Evolutionary conservation across 1,140 invertebrate species (phyloP), one percentile per base, ranked within the genome.

Genomic region (Brachionus calyciflorus): DNA sequence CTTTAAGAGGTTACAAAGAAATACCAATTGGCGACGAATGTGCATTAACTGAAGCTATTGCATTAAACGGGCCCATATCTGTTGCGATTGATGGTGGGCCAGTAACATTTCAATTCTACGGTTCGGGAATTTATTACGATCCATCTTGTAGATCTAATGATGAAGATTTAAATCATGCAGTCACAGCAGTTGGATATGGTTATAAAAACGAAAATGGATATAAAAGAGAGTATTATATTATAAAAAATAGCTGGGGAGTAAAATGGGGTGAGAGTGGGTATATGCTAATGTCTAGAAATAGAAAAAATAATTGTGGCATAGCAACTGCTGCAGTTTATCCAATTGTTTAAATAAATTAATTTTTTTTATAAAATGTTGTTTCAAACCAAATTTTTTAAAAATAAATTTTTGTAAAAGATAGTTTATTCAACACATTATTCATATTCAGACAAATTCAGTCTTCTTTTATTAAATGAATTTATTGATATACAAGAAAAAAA

Each of bases 281-380:
- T 86, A 91, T 96, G 79, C 90, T 90, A 84, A 96, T 98, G 89
- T 87, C 90, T 3, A 88, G 93, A 79, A 94, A 96, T 84, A 88
- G 89, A 79, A 79, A 91, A 0, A 96, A 96, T 83, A 88, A 91
- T 80, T 97, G 94, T 84, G 94, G 94, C 80, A 90, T 96, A 82
- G 93, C 93, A 26, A 89, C 89, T 17, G 82, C 86, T 68, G 91
- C 94, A 77, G 84, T 81, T 65, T 88, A 86, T 82, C 82, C 87
- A 83, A 78, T 82, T 41, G 80, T 86, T 44, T 63, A 53, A 76
- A 37, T 37, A 37, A 37, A 37, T 5, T 37, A 9, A 5, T 37
- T 37, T 37, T n/a, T n/a, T n/a, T n/a, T n/a, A n/a, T n/a, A n/a
- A n/a, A n/a, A n/a, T n/a, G n/a, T n/a, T n/a, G n/a, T n/a, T n/a